A percentile compares a stretch with the other conserved stretches of the same genome.
Conservation (phyloP, 1,140 invertebrate species). For the Eriosoma lanigerum region DNA sequence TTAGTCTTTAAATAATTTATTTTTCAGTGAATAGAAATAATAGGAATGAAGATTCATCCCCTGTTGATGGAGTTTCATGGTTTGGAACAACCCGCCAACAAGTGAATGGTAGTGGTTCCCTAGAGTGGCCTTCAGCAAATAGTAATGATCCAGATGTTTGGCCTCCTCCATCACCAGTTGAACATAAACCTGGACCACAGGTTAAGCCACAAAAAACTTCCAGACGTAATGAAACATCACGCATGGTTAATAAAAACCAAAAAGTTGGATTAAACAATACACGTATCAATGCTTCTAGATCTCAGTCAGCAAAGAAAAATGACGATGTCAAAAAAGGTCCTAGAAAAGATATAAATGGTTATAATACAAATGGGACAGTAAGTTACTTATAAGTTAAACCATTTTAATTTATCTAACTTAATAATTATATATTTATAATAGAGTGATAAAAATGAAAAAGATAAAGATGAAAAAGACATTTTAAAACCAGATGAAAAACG, state of each 20-base stretch:
- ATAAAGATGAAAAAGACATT: slow-evolving; percentile 70
- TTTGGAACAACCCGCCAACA: slow-evolving; percentile 53
- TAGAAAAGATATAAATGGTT: slow-evolving; percentile 50
- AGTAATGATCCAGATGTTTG: slow-evolving; percentile 82
- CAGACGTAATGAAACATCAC: slow-evolving; percentile 19
- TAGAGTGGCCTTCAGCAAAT: slow-evolving; percentile 75
- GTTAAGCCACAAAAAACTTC: slow-evolving; percentile 36
- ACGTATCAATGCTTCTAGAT: slow-evolving; percentile 34
- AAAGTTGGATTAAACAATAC: slow-evolving; percentile 38
- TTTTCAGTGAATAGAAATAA: slow-evolving; percentile 17
- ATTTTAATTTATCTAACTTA: neutral
- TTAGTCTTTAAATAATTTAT: no score
- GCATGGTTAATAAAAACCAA: slow-evolving; percentile 24
- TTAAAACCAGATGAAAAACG: slow-evolving; percentile 70
- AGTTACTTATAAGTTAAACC: neutral
- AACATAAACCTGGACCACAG: slow-evolving; percentile 63
- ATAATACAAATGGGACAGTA: slow-evolving; percentile 49
- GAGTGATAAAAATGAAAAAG: slow-evolving; percentile 65
- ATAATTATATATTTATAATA: slow-evolving; percentile 54
- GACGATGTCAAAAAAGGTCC: slow-evolving; percentile 39
- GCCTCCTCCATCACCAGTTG: slow-evolving; percentile 83
- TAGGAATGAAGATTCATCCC: slow-evolving; percentile 43
- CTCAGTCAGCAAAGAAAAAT: slow-evolving; percentile 38
- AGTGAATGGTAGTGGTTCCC: slow-evolving; percentile 60
- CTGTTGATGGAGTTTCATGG: slow-evolving; percentile 52